Evolutionary conservation across 1,140 invertebrate species (phyloP), one percentile per base, ranked within the genome.

Genomic region (Diploscapter pachys): DNA sequence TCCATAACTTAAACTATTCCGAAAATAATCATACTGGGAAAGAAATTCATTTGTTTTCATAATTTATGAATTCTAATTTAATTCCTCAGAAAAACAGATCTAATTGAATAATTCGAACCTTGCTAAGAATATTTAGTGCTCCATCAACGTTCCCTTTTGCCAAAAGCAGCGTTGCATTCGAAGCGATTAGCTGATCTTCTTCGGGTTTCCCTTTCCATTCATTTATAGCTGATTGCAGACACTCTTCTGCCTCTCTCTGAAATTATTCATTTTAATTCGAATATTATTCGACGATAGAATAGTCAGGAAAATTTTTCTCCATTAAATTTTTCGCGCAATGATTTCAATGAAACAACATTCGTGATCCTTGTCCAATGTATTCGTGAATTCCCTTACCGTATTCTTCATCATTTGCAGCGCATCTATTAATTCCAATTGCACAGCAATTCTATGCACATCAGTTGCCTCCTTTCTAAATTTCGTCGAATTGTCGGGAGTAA

Each of bases 341-440:
- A 31, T 31, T 31, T 31, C 31, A 31, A 31, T 31, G 31, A 31
- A 31, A 31, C 31, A 31, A 31, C 31, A 31, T 31, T 31, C 31
- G 1, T 31, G 31, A 31, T 31, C 31, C 31, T 31, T 31, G 66
- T 68, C 63, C 31, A 31, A 61, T 31, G 4, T 11, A 66, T 2
- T 6, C 55, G 59, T 50, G 5, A 31, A 31, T 31, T 31, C 61
- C 62, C 68, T 70, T 76, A 88, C 89, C 79, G 90, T 90, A 82
- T 92, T 90, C 31, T 89, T 90, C 4, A 91, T 87, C 52, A 89
- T 85, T 61, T 90, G 90, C 77, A 94, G 90, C 57, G 90, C 90
- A 78, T 93, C 91, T 56, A 94, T 92, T 54, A 97, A 86, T 86
- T 97, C 93, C 53, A 96, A 88, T 86, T 92, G 96, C 54, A 97